phyloP scores from a whole-genome alignment of 2,888 invertebrate species.

The Chironomus riparius region DNA sequence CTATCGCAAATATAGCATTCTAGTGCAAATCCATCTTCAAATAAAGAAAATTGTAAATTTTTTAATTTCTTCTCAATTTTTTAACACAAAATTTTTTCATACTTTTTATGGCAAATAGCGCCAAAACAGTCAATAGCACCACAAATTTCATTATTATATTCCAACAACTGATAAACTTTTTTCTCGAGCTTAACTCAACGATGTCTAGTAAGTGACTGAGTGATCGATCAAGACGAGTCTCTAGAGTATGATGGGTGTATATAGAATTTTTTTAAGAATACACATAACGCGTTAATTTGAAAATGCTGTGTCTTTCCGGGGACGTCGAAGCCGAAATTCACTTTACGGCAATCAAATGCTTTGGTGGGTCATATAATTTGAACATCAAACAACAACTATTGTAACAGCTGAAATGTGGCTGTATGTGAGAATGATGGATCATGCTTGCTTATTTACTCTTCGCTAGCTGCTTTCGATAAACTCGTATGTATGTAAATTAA shows the following conservation, averaged over 20 bases:
- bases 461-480: not conserved
- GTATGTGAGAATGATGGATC: not conserved
- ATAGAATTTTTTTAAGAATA: too few relatives aligned
- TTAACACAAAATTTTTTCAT: not conserved
- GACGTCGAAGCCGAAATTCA: not conserved
- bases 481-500: not conserved
- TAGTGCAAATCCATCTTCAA: conserved; percentile 19
- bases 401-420: not conserved
- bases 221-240: not conserved
- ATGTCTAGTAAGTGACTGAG: not conserved
- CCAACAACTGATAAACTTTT: not conserved
- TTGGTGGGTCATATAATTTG: conserved; percentile 9
- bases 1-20: conserved; percentile 20
- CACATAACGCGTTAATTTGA: too few relatives aligned
- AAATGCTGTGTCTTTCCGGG: not conserved
- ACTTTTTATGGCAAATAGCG: conserved; percentile 15
- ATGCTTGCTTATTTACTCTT: not conserved
- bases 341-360: not conserved
- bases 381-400: not conserved
- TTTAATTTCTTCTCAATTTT: not conserved
- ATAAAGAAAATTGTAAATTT: not conserved
- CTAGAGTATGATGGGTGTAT: too few relatives aligned
- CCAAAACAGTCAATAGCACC: not conserved
- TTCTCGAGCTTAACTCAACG: not conserved
- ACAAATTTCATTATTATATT: conserved; percentile 19